Conservation (phyloP, 2,113 vertebrate species). For the Butorides virescens region DNA sequence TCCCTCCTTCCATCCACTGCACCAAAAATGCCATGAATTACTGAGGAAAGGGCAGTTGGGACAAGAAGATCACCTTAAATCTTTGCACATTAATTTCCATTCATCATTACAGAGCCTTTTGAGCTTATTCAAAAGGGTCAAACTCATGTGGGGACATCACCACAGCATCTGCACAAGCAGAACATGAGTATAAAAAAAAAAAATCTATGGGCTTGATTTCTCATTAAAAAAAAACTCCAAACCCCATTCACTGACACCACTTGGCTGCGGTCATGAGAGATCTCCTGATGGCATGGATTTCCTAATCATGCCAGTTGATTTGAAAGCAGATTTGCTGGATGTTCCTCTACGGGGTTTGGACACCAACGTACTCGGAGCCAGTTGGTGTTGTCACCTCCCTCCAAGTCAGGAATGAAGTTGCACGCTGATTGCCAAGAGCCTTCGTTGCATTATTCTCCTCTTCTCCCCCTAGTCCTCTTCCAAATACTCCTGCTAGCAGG, state of each 20-base stretch:
- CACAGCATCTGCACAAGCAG: not conserved
- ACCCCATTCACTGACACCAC: accelerated
- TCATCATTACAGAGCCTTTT: not conserved
- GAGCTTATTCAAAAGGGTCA: not conserved
- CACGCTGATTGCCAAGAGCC: too few relatives aligned
- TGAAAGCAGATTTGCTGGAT: too few relatives aligned
- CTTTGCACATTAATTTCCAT: not conserved
- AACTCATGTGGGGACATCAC: not conserved
- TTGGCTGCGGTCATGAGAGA: accelerated
- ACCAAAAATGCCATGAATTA: not conserved
- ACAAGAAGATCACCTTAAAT: accelerated
- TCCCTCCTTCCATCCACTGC: not conserved
- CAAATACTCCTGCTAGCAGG: not conserved
- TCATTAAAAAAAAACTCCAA: not conserved
- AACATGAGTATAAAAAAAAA: not conserved
- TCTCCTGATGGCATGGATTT: not conserved
- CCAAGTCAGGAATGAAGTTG: not conserved
- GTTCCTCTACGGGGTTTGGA: not conserved
- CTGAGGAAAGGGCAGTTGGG: not conserved
- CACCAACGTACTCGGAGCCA: accelerated
- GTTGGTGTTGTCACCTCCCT: not conserved
- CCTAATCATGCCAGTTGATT: accelerated
- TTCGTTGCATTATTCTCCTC: accelerated
- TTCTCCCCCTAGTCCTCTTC: not conserved
- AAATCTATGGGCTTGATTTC: not conserved